Percentiles rank a stretch among this genome's conserved stretches.
Conservation (phyloP, 2,888 invertebrate genomes). For the Lapara coniferarum region DNA sequence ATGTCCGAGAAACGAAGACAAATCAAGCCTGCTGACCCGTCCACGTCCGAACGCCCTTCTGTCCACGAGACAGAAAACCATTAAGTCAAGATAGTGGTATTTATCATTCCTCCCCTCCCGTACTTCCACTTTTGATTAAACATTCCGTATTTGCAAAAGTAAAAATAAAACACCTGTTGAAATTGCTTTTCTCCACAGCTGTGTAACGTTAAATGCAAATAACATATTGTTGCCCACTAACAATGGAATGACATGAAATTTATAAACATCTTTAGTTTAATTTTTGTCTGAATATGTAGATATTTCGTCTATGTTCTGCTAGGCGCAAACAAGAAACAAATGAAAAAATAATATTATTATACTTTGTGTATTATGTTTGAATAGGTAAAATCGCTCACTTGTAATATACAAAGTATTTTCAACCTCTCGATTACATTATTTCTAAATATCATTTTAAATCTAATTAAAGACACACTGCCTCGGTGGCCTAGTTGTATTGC, state of each 20-base stretch:
- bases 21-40: slow-evolving; percentile 73
- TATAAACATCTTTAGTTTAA: neutral
- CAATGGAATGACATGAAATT: neutral
- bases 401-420: too few relatives aligned
- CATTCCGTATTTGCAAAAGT: slow-evolving; percentile 26
- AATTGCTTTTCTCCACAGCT: slow-evolving; percentile 5
- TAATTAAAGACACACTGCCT: too few relatives aligned
- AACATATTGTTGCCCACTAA: neutral
- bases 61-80: slow-evolving; percentile 70
- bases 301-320: neutral
- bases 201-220: slow-evolving; percentile 5
- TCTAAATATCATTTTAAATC: too few relatives aligned
- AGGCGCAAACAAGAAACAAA: too few relatives aligned
- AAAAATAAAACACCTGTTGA: slow-evolving; percentile 7
- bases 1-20: slow-evolving; percentile 79
- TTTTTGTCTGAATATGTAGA: slow-evolving; percentile 4
- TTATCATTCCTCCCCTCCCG: slow-evolving; percentile 65
- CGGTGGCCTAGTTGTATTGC: too few relatives aligned
- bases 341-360: too few relatives aligned
- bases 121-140: slow-evolving; percentile 61
- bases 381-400: too few relatives aligned
- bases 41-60: slow-evolving; percentile 66
- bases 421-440: too few relatives aligned
- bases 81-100: slow-evolving; percentile 76
- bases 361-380: too few relatives aligned